Evolutionary conservation across 2,888 invertebrate genomes (phyloP).

Genomic region (Uropetala carovei): DNA sequence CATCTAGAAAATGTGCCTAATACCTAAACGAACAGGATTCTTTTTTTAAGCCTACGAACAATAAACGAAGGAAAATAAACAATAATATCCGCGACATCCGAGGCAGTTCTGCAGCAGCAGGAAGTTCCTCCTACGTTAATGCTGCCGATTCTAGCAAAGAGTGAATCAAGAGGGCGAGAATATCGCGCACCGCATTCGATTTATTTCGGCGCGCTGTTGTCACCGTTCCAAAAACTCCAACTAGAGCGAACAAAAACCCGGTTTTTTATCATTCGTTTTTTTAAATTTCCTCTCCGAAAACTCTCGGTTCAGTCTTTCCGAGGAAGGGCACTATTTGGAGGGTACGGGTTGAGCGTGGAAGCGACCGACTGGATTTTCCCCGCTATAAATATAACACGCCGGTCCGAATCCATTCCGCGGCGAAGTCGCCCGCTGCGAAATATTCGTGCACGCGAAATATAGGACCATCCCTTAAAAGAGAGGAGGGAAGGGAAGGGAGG

Average conservation of each 20-base stretch:
- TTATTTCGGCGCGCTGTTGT: constrained; percentile 26
- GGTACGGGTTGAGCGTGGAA: neutral
- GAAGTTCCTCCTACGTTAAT: neutral
- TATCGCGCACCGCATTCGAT: constrained; percentile 49
- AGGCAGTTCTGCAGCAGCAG: neutral
- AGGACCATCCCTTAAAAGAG: neutral
- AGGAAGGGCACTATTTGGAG: neutral
- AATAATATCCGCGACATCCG: neutral
- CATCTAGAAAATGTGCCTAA: no score
- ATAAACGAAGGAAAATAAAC: neutral
- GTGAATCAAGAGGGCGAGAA: constrained; percentile 41
- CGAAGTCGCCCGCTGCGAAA: neutral
- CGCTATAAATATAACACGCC: neutral
- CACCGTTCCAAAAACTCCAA: neutral
- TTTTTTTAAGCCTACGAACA: no score
- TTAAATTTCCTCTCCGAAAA: no score
- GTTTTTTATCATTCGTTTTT: no score
- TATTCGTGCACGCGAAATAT: neutral
- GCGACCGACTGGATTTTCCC: constrained; percentile 8
- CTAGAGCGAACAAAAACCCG: neutral
- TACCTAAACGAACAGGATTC: no score
- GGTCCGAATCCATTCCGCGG: neutral
- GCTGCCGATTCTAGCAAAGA: constrained; percentile 9
- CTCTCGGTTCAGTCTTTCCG: neutral
- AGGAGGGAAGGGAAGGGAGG: neutral